phyloP scores from a whole-genome alignment of 1,140 invertebrate species.

The Bacillus rossius region DNA sequence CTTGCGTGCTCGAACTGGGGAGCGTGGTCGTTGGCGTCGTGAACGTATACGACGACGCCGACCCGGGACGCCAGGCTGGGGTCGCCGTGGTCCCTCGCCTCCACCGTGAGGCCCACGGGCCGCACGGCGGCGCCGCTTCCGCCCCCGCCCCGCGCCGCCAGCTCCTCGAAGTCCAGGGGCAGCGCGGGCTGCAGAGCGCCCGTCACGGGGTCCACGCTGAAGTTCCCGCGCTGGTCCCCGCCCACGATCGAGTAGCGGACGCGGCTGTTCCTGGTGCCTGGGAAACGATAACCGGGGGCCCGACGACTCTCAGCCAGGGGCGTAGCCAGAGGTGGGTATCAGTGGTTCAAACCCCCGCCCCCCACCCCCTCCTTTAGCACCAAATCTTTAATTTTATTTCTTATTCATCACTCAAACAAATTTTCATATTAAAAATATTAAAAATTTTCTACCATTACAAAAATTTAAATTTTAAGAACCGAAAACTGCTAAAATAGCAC shows the following conservation, averaged over 20 bases:
- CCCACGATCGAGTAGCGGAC: slow-evolving; percentile 75
- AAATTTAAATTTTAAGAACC: too few relatives aligned
- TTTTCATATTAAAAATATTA: too few relatives aligned
- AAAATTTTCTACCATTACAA: too few relatives aligned
- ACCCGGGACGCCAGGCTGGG: slow-evolving; percentile 70
- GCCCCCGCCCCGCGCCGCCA: slow-evolving; percentile 17
- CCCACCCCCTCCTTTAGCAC: too few relatives aligned
- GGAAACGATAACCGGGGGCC: slow-evolving; percentile 20
- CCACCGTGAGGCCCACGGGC: slow-evolving; percentile 66
- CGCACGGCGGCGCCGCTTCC: slow-evolving; percentile 55
- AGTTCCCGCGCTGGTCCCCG: slow-evolving; percentile 66
- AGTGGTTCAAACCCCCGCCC: too few relatives aligned
- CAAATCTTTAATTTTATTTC: too few relatives aligned
- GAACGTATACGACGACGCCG: slow-evolving; percentile 71
- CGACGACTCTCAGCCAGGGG: too few relatives aligned
- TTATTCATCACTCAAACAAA: too few relatives aligned
- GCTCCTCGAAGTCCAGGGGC: slow-evolving; percentile 72
- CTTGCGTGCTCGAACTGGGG: slow-evolving; percentile 70
- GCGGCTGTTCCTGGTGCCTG: slow-evolving; percentile 79
- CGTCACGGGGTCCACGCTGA: slow-evolving; percentile 67
- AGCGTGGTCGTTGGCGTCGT: slow-evolving; percentile 82
- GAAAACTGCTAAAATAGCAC: too few relatives aligned
- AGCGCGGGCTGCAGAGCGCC: slow-evolving; percentile 63
- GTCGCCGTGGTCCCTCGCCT: slow-evolving; percentile 72
- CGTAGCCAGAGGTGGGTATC: too few relatives aligned